phyloP scores from a whole-genome alignment of 2,888 invertebrate species.

The Sarcophaga variegata region DNA sequence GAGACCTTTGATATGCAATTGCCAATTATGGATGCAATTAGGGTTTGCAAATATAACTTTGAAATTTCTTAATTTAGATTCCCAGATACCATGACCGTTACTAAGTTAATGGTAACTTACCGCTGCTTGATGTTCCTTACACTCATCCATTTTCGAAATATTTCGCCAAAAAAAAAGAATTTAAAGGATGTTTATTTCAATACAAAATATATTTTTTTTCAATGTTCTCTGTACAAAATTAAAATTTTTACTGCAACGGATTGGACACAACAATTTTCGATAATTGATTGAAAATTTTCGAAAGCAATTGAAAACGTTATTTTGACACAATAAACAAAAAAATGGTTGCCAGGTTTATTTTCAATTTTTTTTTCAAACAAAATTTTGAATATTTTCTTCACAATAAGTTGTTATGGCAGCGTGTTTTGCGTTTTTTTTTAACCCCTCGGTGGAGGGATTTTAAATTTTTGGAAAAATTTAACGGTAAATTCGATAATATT shows the following conservation, averaged over 20 bases:
- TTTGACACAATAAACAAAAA: constrained; percentile 70
- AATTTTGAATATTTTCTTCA: not conserved
- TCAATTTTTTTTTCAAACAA: not conserved
- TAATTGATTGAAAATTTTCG: not conserved
- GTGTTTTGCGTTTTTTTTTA: not conserved
- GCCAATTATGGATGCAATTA: no score
- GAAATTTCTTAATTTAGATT: no score
- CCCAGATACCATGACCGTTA: no score
- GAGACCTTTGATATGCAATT: no score
- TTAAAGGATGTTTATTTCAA: no score
- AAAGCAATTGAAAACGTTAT: constrained; percentile 43
- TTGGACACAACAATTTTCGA: not conserved
- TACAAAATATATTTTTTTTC: no score
- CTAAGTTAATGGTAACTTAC: no score
- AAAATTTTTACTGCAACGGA: not conserved
- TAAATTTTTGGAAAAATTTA: constrained; percentile 76
- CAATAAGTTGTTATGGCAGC: not conserved
- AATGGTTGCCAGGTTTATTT: constrained; percentile 46
- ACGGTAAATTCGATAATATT: constrained; percentile 77
- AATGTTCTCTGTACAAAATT: not conserved
- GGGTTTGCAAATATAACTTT: no score
- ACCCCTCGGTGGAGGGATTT: constrained; percentile 44
- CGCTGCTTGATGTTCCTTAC: no score
- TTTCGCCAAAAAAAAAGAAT: no score
- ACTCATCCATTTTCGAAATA: no score